Evolutionary conservation across 2,888 invertebrate species (phyloP), one percentile per base, ranked within the genome.

Genomic region (Pterobdella sp.): DNA sequence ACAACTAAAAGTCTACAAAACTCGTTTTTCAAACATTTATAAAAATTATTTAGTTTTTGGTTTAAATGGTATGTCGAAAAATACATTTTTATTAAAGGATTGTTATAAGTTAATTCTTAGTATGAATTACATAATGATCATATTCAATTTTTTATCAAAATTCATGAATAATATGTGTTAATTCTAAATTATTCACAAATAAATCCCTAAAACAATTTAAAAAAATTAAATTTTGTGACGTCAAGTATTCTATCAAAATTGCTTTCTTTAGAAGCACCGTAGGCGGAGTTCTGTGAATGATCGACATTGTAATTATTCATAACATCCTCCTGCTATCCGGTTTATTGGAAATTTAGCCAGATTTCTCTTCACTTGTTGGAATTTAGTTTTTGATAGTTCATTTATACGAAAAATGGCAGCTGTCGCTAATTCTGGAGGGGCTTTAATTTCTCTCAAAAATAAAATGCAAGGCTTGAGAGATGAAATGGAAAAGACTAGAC

Each of bases 391-490:
- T n/a, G n/a, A 14, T 56, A 22, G 26, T 26, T 14, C 4, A 4
- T 56, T 18, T 22, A 56, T 26, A 56, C 36, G n/a, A 37, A 72
- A 67, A 29, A 74, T 73, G 70, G 73, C 73, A 14, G 56, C 76
- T 67, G 67, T 70, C 14, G 75, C 75, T 73, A 35, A 31, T 63
- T 71, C 71, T 71, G 71, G 71, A n/a, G 74, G 65, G 37, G 76
- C 76, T 31, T 70, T 78, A 3, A 76, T 64, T 36, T 74, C 76
- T 37, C 75, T 78, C 35, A 78, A 78, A 68, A 76, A 73, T 73
- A 78, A 78, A 73, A 77, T 78, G 77, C 77, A 78, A 73, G 72
- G 72, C 73, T 72, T 78, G 22, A 71, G 78, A 64, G 78, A 78
- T 36, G 77, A 78, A 69, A 71, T 76, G 74, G 78, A 78, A 37